These are phyloP conservation scores for Lepilemur septentrionalis DNA, from an alignment of 2,797 vertebrate species.

Conservation along the genomic window DNA sequence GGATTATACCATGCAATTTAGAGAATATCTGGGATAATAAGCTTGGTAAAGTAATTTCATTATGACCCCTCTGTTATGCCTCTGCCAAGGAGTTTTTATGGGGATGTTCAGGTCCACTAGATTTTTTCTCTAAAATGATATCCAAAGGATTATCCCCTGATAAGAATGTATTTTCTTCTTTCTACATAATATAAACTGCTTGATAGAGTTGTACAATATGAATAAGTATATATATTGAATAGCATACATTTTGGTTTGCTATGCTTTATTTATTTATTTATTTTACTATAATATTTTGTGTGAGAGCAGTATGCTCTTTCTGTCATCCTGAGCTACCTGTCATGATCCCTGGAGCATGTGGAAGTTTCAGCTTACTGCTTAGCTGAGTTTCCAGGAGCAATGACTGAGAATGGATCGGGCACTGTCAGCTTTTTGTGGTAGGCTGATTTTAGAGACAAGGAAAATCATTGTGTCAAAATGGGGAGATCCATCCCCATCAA, in stretches of 20 bases:
- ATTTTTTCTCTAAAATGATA: conserved; percentile 46
- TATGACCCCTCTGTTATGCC: neutral
- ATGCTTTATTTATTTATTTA: neutral
- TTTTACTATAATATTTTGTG: neutral
- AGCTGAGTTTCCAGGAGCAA: neutral
- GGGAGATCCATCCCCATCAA: neutral
- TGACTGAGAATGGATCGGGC: neutral
- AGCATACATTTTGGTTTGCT: neutral
- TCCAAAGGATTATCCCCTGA: neutral
- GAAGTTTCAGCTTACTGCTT: neutral
- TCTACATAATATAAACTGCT: conserved; percentile 13
- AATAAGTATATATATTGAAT: neutral
- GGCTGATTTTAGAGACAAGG: conserved; percentile 28
- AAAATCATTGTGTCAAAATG: neutral
- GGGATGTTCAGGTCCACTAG: neutral
- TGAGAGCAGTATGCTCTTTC: neutral
- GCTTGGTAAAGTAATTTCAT: neutral
- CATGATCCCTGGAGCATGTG: neutral
- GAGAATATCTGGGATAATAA: neutral
- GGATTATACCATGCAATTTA: conserved; percentile 6
- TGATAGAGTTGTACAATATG: neutral
- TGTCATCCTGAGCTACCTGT: neutral
- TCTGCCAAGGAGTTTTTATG: neutral
- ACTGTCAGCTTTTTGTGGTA: neutral
- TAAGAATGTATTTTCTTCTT: conserved; percentile 4